Evolutionary conservation across 1,140 invertebrate genomes (phyloP), one percentile per base, ranked within the genome.

Genomic region (Batillaria attramentaria): DNA sequence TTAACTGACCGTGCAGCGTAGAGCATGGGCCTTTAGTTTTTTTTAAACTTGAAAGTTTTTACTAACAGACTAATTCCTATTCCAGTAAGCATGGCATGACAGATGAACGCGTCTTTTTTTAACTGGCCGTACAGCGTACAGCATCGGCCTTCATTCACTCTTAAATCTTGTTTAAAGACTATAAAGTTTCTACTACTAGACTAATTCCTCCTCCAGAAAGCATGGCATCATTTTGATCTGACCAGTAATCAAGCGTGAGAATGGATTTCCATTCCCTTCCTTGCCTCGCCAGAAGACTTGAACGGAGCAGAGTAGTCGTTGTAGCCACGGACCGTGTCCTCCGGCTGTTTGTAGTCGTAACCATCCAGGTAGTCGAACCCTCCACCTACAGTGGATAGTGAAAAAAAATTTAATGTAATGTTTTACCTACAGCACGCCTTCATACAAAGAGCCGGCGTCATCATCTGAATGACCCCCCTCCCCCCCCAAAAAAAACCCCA

Each of bases 291-390:
- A 10, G 10, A 24, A 20, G 46, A 28, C 60, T 69, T 69, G 13
- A 57, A 13, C 35, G 43, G 3, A 18, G 20, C 0, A 2, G 28
- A 62, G 50, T 41, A 54, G 37, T 72, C 37, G 33, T 39, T 70
- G 28, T 66, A 73, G 13, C 70, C 50, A 24, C 54, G 16, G 24
- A 42, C 24, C 10, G 37, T 79, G 57, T 79, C 70, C 10, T 74
- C 70, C 10, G 50, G 78, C 43, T 79, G 78, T 33, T 57, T 72
- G 70, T 65, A 68, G 60, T 79, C 70, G n/a, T 65, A 65, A 20
- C 78, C 70, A 20, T 31, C 42, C 62, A 50, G 39, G 41, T 33
- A 24, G 57, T 62, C 54, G 28, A 66, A 13, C 20, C 70, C 54
- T n/a, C n/a, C n/a, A 33, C 69, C 77, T 78, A 46, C 16, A 1